Evolutionary conservation across 2,888 invertebrate species (phyloP).

Genomic region (Folsomia manolachei): DNA sequence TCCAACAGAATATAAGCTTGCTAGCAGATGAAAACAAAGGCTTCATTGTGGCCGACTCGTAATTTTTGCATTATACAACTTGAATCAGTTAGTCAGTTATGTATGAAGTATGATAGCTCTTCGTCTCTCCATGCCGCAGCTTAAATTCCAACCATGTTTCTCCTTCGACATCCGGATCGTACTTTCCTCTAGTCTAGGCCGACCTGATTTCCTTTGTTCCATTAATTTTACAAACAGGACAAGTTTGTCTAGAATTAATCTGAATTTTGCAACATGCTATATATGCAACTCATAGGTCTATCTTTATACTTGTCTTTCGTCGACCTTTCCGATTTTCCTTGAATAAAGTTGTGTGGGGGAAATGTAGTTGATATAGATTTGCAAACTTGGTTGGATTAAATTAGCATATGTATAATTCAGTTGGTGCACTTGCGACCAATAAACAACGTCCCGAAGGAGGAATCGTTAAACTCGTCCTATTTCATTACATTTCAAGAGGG

Average conservation of each 20-base stretch:
- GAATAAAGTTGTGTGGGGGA: too few relatives aligned
- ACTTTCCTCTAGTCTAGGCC: background rate
- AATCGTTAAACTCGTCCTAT: background rate
- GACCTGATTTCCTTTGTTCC: background rate
- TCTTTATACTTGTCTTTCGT: too few relatives aligned
- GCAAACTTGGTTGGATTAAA: background rate
- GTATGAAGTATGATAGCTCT: too few relatives aligned
- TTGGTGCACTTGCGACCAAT: background rate
- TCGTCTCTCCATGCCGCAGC: too few relatives aligned
- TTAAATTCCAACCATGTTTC: too few relatives aligned
- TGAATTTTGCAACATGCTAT: too few relatives aligned
- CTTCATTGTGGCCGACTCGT: background rate
- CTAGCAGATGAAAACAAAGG: background rate
- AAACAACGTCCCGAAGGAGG: background rate
- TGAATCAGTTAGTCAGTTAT: too few relatives aligned
- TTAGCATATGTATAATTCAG: background rate
- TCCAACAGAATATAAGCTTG: background rate
- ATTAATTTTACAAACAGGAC: background rate
- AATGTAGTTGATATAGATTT: too few relatives aligned
- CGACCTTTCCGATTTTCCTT: too few relatives aligned
- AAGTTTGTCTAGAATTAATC: background rate
- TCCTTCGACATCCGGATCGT: background rate
- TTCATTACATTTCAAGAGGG: background rate
- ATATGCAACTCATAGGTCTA: too few relatives aligned
- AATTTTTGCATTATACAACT: background rate